Evolutionary conservation across 2,113 vertebrate genomes (phyloP), one percentile per base, ranked within the genome.

Genomic region (Xenopus borealis): DNA sequence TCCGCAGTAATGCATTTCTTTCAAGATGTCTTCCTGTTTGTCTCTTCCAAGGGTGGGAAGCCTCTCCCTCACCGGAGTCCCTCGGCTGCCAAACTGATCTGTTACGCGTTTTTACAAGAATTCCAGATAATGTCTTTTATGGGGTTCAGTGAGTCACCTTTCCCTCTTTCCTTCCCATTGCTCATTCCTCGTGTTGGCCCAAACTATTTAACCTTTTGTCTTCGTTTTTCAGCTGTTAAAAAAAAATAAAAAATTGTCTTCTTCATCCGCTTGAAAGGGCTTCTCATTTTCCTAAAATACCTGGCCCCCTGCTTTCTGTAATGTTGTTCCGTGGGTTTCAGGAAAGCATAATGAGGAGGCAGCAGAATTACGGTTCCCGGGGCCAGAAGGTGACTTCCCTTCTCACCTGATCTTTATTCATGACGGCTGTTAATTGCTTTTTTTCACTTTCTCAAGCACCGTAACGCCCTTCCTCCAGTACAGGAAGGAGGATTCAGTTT

Each of bases 371-470:
- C 73, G 67, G 81, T 83, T 90, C 87, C 86, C 85, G 83, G 89
- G 90, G 90, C 87, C 90, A 86, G 50, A 58, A 81, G 89, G 88
- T 89, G 87, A 91, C 81, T 88, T 90, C 91, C 90, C 90, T 81
- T 82, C 85, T 88, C 88, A 91, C 88, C 89, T 89, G 87, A 88
- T 90, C 85, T 89, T 87, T 89, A 89, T 89, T 88, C 88, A 87
- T 86, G 83, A 86, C 2, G 0, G 75, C 55, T n/a, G 85, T 92
- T 92, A 89, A 91, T 88, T 88, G 83, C 83, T 50, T 78, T 80
- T 84, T 72, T 65, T 69, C 84, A 82, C 84, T 88, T 87, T 90
- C 90, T 92, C 90, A 89, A 91, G 89, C 87, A 84, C 82, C 69
- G 81, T 75, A 85, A 87, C 86, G 89, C 89, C 87, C 91, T 92